Percentiles rank a stretch among this genome's conserved stretches.
Evolutionary conservation across 2,797 vertebrate genomes (phyloP).

Genomic region (Borostomias antarcticus): DNA sequence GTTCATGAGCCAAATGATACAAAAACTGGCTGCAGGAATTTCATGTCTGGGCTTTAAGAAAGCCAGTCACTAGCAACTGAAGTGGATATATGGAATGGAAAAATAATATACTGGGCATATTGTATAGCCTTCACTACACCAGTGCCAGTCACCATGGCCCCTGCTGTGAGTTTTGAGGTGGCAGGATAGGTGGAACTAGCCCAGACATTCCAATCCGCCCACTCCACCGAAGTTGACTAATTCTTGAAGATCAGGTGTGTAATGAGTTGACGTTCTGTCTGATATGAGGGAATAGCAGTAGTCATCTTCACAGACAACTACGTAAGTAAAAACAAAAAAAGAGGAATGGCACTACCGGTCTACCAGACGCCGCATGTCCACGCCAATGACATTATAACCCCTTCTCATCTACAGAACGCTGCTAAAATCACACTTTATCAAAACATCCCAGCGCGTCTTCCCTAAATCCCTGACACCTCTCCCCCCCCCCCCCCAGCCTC

Average conservation of each 20-base stretch:
- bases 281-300: too few species aligned
- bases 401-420: neutral
- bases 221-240: too few species aligned
- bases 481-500: slow-evolving; percentile 12
- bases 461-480: slow-evolving; percentile 18
- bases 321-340: neutral
- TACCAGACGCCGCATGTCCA: neutral
- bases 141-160: neutral
- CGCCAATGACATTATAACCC: neutral
- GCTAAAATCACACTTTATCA: slow-evolving; percentile 16
- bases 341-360: neutral
- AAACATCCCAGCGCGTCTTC: slow-evolving; percentile 21
- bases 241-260: too few species aligned
- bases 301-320: too few species aligned
- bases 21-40: slow-evolving; percentile 1
- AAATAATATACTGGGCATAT: too few species aligned
- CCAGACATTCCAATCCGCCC: too few species aligned
- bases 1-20: slow-evolving; percentile 20
- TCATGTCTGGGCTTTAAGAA: neutral
- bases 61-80: too few species aligned
- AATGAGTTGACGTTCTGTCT: too few species aligned
- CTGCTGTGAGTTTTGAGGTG: too few species aligned
- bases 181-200: too few species aligned
- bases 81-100: too few species aligned
- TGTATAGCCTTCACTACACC: too few species aligned